Conservation (phyloP, 2,888 invertebrate species). For the Thecophora atra region DNA sequence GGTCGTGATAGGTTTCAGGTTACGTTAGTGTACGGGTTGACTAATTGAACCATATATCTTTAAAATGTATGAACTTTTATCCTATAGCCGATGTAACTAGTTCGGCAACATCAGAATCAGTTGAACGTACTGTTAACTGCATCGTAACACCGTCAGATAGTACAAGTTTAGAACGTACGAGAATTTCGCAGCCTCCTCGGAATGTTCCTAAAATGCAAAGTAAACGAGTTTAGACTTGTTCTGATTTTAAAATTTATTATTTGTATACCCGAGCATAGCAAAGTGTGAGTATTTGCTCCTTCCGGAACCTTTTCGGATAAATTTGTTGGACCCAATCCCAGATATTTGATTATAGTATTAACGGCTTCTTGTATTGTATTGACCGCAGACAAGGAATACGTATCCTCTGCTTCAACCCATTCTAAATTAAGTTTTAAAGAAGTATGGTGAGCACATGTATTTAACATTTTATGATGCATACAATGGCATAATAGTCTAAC, state of each 20-base stretch:
- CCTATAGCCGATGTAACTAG: constrained; percentile 87
- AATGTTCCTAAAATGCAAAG: constrained; percentile 73
- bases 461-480: no score
- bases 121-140: constrained; percentile 89
- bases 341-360: constrained; percentile 81
- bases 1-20: no score
- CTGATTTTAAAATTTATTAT: background rate
- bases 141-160: constrained; percentile 85
- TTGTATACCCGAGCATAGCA: constrained; percentile 77
- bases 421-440: constrained; percentile 50
- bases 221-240: background rate
- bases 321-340: constrained; percentile 87
- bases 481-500: no score
- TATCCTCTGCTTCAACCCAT: constrained; percentile 84
- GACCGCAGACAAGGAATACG: constrained; percentile 86
- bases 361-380: constrained; percentile 84
- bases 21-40: no score
- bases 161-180: constrained; percentile 86
- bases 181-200: constrained; percentile 88
- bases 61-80: constrained; percentile 64
- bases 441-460: background rate
- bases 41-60: background rate
- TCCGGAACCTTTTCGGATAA: constrained; percentile 84
- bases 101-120: constrained; percentile 86
- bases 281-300: constrained; percentile 82